Evolutionary conservation across 2,888 invertebrate species (phyloP).

Genomic region (Polydrusus tereticollis): DNA sequence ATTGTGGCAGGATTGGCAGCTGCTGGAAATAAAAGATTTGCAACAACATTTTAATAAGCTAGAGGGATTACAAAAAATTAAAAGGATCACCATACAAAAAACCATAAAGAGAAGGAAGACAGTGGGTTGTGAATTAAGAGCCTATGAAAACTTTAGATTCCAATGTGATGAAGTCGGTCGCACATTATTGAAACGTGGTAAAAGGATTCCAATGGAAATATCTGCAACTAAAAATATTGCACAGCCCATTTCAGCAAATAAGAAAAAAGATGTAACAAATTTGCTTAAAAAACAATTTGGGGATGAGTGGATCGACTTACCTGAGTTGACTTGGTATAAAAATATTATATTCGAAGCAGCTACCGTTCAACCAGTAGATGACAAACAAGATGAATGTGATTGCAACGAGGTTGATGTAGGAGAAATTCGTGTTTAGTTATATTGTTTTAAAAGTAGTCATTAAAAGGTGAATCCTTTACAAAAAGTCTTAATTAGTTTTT

Average conservation of each 20-base stretch:
- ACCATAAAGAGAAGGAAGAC: neutral
- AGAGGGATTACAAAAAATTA: neutral
- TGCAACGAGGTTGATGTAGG: too few species aligned
- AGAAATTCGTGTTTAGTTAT: too few species aligned
- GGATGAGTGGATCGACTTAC: too few species aligned
- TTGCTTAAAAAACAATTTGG: neutral
- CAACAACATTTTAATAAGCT: neutral
- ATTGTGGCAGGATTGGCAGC: neutral
- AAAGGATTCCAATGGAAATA: neutral
- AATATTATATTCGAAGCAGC: neutral
- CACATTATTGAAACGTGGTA: too few species aligned
- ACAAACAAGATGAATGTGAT: too few species aligned
- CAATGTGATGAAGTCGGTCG: too few species aligned
- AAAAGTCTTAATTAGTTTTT: too few species aligned
- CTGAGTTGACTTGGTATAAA: neutral
- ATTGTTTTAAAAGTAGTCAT: too few species aligned
- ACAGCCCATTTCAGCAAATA: too few species aligned
- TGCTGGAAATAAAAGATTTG: neutral
- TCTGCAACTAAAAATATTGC: neutral
- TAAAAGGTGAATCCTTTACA: too few species aligned
- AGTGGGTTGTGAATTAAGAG: too few species aligned
- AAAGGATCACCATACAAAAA: neutral
- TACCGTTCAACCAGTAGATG: too few species aligned
- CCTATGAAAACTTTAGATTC: neutral
- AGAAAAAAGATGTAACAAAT: neutral